phyloP scores from a whole-genome alignment of 2,113 vertebrate species.

The Aspiorhynchus laticeps region DNA sequence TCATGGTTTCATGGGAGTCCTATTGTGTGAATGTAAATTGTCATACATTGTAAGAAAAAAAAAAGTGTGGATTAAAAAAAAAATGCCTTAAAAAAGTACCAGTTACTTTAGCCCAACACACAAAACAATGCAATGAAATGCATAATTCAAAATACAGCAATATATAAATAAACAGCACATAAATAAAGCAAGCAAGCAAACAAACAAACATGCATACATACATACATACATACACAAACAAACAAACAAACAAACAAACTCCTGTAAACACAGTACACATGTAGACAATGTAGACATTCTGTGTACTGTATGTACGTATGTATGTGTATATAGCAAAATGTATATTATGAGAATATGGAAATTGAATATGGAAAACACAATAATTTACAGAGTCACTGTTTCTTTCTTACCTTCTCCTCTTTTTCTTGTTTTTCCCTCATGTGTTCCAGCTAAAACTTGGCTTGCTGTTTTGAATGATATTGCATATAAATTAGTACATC shows the following conservation, averaged over 20 bases:
- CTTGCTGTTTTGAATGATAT: constrained; percentile 48
- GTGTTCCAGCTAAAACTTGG: not conserved
- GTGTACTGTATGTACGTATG: not conserved
- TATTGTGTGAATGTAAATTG: not conserved
- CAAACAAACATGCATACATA: too few species aligned
- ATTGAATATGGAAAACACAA: not conserved
- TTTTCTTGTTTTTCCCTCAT: not conserved
- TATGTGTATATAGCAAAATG: constrained; percentile 23
- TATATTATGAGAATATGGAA: not conserved
- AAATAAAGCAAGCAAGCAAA: too few species aligned
- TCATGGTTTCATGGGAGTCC: not conserved
- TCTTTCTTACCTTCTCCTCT: not conserved
- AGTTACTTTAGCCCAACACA: too few species aligned
- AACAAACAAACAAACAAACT: too few species aligned
- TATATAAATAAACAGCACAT: too few species aligned
- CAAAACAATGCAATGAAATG: too few species aligned
- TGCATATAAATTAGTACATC: constrained; percentile 55
- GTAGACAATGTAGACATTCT: not conserved
- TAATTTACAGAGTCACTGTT: not conserved
- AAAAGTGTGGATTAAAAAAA: not conserved
- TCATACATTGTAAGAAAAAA: not conserved
- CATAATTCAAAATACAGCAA: too few species aligned
- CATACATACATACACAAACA: too few species aligned
- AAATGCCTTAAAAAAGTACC: too few species aligned
- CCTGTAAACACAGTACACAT: too few species aligned